Evolutionary conservation across 2,113 vertebrate genomes (phyloP).

Genomic region (Hemiprocne comata): DNA sequence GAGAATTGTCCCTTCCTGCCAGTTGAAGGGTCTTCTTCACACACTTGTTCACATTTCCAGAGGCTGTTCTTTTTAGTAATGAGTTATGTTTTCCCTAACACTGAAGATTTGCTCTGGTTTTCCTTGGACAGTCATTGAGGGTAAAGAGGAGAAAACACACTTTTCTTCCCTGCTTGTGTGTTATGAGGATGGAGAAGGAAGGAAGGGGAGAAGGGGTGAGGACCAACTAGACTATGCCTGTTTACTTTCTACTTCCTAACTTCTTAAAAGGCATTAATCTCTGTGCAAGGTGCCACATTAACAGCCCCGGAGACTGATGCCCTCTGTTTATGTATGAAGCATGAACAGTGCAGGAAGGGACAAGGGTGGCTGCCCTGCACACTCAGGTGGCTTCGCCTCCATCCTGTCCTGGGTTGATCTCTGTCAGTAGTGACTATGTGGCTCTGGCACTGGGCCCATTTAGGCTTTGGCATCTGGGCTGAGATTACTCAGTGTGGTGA

Average conservation of each 20-base stretch:
- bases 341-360: accelerated
- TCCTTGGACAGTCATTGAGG: not conserved
- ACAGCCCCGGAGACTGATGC: not conserved
- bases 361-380: not conserved
- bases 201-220: not conserved
- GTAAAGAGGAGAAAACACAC: not conserved
- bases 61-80: not conserved
- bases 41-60: not conserved
- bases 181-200: not conserved
- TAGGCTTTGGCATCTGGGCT: not conserved
- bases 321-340: not conserved
- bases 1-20: too few species aligned
- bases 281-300: not conserved
- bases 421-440: not conserved
- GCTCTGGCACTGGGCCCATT: not conserved
- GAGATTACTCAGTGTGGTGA: not conserved
- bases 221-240: not conserved
- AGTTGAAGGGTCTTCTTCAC: not conserved
- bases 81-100: not conserved
- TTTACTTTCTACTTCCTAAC: not conserved
- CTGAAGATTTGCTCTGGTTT: not conserved
- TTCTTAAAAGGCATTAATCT: not conserved
- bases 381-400: not conserved
- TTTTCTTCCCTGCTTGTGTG: too few species aligned
- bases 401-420: not conserved